These are phyloP conservation scores for Lottia scabra DNA, from an alignment of 2,888 invertebrate species.

Conservation along the genomic window DNA sequence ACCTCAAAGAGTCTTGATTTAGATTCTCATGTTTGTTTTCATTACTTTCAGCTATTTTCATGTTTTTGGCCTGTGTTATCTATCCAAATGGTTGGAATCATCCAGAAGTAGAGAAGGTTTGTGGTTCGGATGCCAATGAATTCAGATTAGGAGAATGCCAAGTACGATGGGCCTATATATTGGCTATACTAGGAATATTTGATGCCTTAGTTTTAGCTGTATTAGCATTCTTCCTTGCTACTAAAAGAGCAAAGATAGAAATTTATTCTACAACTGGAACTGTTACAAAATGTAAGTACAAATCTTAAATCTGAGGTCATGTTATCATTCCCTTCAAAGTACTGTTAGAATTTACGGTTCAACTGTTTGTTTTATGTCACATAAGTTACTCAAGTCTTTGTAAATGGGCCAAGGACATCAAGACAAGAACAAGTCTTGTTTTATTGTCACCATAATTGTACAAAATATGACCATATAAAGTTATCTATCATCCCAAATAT, in stretches of 20 bases:
- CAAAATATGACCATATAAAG: no score
- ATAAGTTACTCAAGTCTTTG: no score
- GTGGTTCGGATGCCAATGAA: slow-evolving; percentile 77
- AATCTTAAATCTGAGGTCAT: neutral
- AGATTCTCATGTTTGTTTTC: neutral
- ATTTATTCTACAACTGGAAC: slow-evolving; percentile 49
- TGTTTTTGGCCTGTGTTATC: slow-evolving; percentile 88
- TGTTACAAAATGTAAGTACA: slow-evolving; percentile 61
- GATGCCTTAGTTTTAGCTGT: slow-evolving; percentile 88
- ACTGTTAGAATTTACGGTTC: no score
- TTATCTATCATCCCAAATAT: no score
- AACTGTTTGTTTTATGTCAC: no score
- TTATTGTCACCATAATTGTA: no score
- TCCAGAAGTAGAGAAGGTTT: slow-evolving; percentile 83
- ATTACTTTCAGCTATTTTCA: slow-evolving; percentile 80
- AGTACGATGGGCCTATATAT: slow-evolving; percentile 83
- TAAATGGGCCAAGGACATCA: no score
- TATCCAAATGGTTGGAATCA: slow-evolving; percentile 95
- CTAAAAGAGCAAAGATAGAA: slow-evolving; percentile 76
- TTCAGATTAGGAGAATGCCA: slow-evolving; percentile 85
- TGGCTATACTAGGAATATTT: slow-evolving; percentile 88
- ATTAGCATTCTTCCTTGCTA: slow-evolving; percentile 92
- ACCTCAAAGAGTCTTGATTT: no score
- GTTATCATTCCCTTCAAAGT: neutral
- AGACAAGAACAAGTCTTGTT: no score